These are phyloP conservation scores for Notodonta dromedarius DNA, from an alignment of 2,888 invertebrate genomes.

Conservation along the genomic window DNA sequence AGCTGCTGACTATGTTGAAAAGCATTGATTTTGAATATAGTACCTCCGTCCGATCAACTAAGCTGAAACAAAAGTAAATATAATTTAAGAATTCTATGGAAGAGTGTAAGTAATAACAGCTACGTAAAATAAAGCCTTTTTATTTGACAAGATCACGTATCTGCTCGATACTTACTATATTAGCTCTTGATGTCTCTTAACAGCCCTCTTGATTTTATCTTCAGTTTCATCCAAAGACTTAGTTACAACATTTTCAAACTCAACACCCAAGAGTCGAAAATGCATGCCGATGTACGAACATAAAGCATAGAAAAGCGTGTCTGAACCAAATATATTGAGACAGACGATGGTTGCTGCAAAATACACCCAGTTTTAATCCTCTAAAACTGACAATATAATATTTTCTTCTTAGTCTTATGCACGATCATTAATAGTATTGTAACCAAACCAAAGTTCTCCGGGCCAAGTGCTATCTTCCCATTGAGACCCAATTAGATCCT, in stretches of 20 bases:
- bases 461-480: too few relatives aligned
- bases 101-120: too few relatives aligned
- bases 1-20: conserved; percentile 64
- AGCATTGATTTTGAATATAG: conserved; percentile 61
- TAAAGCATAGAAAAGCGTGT: conserved; percentile 56
- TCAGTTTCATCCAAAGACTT: conserved; percentile 29
- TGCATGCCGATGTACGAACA: conserved; percentile 67
- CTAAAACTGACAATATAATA: too few relatives aligned
- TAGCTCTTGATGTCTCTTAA: conserved; percentile 58
- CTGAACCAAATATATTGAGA: conserved; percentile 52
- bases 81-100: too few relatives aligned
- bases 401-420: too few relatives aligned
- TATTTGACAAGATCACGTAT: background rate
- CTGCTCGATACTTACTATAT: conserved; percentile 52
- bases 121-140: too few relatives aligned
- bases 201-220: conserved; percentile 37
- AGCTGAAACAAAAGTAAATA: conserved; percentile 37
- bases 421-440: too few relatives aligned
- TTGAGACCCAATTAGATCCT: too few relatives aligned
- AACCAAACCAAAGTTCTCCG: too few relatives aligned
- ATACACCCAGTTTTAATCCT: background rate
- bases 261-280: conserved; percentile 55
- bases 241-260: conserved; percentile 45
- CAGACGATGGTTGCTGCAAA: conserved; percentile 57
- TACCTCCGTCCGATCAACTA: conserved; percentile 58